Conservation (phyloP, 2,113 vertebrate species). For the Proterorhinus semilunaris region DNA sequence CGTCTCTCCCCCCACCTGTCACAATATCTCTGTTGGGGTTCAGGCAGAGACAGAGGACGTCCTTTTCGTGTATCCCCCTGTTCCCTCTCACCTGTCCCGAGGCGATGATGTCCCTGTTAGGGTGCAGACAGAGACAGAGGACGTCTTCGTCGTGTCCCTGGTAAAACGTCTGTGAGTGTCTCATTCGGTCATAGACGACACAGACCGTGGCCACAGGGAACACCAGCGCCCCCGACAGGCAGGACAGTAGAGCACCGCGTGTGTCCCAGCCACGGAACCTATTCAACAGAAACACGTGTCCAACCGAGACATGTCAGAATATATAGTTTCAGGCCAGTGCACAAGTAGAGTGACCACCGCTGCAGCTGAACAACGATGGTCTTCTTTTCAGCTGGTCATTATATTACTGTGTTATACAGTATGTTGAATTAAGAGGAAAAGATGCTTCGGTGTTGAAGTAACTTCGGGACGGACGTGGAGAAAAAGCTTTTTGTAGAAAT, state of each 20-base stretch:
- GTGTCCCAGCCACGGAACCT: slow-evolving; percentile 97
- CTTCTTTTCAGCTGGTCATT: too few relatives aligned
- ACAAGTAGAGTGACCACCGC: too few relatives aligned
- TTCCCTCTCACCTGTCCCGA: slow-evolving; percentile 84
- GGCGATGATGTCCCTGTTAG: slow-evolving; percentile 90
- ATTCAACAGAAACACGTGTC: not conserved
- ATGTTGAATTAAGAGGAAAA: too few relatives aligned
- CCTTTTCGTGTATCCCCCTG: slow-evolving; percentile 78
- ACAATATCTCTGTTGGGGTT: slow-evolving; percentile 93
- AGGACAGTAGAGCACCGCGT: slow-evolving; percentile 95
- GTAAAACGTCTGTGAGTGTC: slow-evolving; percentile 92
- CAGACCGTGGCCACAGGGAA: slow-evolving; percentile 94
- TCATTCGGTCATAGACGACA: slow-evolving; percentile 87
- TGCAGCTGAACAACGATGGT: too few relatives aligned
- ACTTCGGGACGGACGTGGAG: too few relatives aligned
- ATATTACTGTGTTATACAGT: too few relatives aligned
- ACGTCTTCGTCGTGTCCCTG: slow-evolving; percentile 95
- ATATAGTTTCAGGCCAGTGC: too few relatives aligned
- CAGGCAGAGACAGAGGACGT: slow-evolving; percentile 89
- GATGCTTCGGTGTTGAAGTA: too few relatives aligned
- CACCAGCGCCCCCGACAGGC: slow-evolving; percentile 88
- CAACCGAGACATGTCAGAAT: not conserved
- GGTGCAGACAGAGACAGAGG: slow-evolving; percentile 89
- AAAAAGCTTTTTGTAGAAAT: too few relatives aligned
- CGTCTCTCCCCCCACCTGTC: slow-evolving; percentile 79